phyloP scores from a whole-genome alignment of 2,888 invertebrate genomes.

The Drosophila falleni region DNA sequence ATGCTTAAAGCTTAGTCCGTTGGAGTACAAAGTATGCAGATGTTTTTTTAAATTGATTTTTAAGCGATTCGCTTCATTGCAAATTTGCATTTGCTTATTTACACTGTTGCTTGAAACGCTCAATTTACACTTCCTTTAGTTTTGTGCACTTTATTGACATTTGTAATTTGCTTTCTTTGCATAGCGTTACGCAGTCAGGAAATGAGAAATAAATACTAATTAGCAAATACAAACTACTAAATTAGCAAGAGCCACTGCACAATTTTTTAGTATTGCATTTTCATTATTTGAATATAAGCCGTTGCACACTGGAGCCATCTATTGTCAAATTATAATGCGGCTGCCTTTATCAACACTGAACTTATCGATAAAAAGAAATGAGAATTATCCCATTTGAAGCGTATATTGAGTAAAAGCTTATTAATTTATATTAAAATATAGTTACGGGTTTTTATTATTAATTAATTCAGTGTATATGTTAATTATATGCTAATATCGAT shows the following conservation, averaged over 20 bases:
- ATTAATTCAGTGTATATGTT: no score
- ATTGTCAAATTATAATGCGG: neutral
- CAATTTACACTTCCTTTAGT: conserved; percentile 53
- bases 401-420: no score
- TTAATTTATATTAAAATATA: neutral
- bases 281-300: conserved; percentile 13
- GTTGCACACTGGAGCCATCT: conserved; percentile 25
- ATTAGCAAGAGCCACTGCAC: conserved; percentile 20
- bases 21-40: conserved; percentile 47
- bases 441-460: no score
- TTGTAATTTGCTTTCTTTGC: conserved; percentile 37
- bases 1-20: conserved; percentile 32
- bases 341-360: neutral
- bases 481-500: neutral
- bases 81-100: conserved; percentile 13
- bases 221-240: conserved; percentile 26
- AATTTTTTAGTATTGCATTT: conserved; percentile 2
- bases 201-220: conserved; percentile 56
- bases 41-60: conserved; percentile 32
- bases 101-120: conserved; percentile 36
- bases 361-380: neutral
- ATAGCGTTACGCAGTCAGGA: conserved; percentile 48
- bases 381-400: neutral
- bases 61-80: conserved; percentile 1
- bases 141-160: conserved; percentile 25